These are phyloP conservation scores for Spizaetus ornatus DNA, from an alignment of 2,113 vertebrate species.

Conservation along the genomic window DNA sequence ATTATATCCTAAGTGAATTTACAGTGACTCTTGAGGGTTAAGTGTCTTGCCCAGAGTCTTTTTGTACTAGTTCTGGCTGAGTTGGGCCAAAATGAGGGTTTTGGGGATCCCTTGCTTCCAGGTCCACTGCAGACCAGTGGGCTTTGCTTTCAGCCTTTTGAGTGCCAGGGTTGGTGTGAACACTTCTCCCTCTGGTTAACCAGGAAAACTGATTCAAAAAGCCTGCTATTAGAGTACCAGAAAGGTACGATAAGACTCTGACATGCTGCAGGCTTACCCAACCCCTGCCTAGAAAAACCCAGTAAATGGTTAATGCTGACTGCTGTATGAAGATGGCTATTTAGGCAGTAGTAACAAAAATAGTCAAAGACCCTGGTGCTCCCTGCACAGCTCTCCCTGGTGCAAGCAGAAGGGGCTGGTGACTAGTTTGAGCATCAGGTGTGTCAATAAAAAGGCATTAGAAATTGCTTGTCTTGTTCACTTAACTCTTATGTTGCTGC, in stretches of 20 bases:
- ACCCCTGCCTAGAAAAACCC: not conserved
- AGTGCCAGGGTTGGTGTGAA: not conserved
- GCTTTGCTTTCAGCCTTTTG: not conserved
- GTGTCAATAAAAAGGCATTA: not conserved
- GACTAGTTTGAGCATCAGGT: fast-evolving
- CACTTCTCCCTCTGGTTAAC: fast-evolving
- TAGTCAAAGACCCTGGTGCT: not conserved
- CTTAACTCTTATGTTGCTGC: too few relatives aligned
- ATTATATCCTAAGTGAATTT: not conserved
- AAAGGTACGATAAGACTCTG: not conserved
- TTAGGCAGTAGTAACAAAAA: not conserved
- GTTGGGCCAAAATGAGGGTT: not conserved
- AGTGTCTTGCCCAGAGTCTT: not conserved
- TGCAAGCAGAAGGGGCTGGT: not conserved
- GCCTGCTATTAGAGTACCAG: not conserved
- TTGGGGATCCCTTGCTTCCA: not conserved
- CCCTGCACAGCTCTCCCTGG: not conserved
- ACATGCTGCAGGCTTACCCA: not conserved
- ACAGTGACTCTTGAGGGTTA: fast-evolving
- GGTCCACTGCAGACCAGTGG: fast-evolving
- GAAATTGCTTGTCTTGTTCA: not conserved
- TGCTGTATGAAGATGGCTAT: fast-evolving
- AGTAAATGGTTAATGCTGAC: too few relatives aligned
- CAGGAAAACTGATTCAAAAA: not conserved
- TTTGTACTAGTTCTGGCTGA: fast-evolving